Base-by-base conservation (phyloP, 2,113 vertebrate species). In the Aptenodytes forsteri region DNA sequence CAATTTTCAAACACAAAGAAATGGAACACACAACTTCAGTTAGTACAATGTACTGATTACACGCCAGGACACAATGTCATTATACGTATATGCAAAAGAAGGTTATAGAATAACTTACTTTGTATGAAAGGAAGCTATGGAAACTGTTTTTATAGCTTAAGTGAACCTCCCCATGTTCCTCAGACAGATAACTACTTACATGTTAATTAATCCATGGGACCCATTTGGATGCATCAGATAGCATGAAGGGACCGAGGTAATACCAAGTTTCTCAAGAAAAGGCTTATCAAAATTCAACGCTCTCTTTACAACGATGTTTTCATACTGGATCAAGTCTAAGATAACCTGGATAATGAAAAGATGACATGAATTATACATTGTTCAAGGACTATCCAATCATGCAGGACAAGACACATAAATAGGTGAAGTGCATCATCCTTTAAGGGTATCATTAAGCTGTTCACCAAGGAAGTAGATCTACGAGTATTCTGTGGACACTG, bases 141-240 rank as follows among this genome's bases (percentile, higher is more conserved):
- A 50, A 92, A 76, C 26, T 52, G 25, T 12, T 83, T 84, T 32
- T n/a, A 30, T 2, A 88, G 38, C 29, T 75, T 29, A 65, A 73
- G 19, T 21, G n/a, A 90, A 47, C 11, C 55, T 69, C 38, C n/a
- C 11, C 26, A 27, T 9, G 59, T 34, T 55, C 36, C 83, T 89
- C 19, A 91, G 47, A 13, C 16, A 56, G 38, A 16, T 16, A 17
- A 50, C 44, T 46, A 98, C 99, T 98, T 88, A 99, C 99, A 98
- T 92, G 40, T 95, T 97, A 97, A 99, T 95, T 50, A 98, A 91
- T 7, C 98, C 97, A 62, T 98, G 99, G 6, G 99, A 98, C 16
- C 98, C 99, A 20, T 99, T 99, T 3, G 99, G 99, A 71, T 99
- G 89, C 25, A 99, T 89, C 93, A 99, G 97, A 90, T 99, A 99